phyloP scores from a whole-genome alignment of 2,113 vertebrate genomes.

The Sinocyclocheilus anshuiensis region DNA sequence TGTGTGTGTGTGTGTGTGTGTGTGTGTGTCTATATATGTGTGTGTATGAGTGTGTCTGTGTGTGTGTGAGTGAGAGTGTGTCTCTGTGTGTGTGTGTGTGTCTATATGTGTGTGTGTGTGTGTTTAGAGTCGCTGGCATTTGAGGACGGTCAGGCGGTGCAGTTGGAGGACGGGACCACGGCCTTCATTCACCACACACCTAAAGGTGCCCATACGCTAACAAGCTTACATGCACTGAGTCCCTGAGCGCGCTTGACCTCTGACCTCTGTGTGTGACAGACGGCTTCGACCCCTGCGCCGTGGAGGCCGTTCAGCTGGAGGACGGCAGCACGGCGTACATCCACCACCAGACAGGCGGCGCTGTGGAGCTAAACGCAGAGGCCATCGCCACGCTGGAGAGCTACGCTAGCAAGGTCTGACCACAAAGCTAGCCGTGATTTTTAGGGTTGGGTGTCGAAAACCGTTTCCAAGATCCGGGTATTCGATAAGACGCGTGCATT shows the following conservation, averaged over 20 bases:
- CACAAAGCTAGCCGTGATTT: too few relatives aligned
- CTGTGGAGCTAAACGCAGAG: conserved; percentile 70
- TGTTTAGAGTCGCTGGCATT: conserved; percentile 75
- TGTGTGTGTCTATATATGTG: too few relatives aligned
- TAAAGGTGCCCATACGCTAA: conserved; percentile 71
- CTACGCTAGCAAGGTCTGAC: conserved; percentile 72
- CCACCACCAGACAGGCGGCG: conserved; percentile 67
- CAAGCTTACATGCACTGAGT: neutral
- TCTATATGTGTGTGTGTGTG: neutral
- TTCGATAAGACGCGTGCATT: too few relatives aligned
- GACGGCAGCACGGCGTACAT: conserved; percentile 83
- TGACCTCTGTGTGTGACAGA: conserved; percentile 63
- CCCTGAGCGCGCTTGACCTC: neutral
- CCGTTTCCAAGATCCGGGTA: too few relatives aligned
- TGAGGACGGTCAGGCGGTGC: conserved; percentile 80
- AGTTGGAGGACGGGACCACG: conserved; percentile 79
- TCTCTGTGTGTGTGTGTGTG: too few relatives aligned
- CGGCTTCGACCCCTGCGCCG: conserved; percentile 72
- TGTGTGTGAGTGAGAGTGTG: too few relatives aligned
- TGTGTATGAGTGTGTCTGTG: too few relatives aligned
- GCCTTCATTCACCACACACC: conserved; percentile 78
- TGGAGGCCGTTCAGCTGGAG: conserved; percentile 79
- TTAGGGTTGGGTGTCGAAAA: too few relatives aligned
- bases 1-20: too few relatives aligned
- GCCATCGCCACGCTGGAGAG: conserved; percentile 72